A percentile compares a stretch with the other conserved stretches of the same genome.
These are phyloP conservation scores for Lutjanus erythropterus DNA, from an alignment of 2,113 vertebrate genomes.

Conservation along the genomic window DNA sequence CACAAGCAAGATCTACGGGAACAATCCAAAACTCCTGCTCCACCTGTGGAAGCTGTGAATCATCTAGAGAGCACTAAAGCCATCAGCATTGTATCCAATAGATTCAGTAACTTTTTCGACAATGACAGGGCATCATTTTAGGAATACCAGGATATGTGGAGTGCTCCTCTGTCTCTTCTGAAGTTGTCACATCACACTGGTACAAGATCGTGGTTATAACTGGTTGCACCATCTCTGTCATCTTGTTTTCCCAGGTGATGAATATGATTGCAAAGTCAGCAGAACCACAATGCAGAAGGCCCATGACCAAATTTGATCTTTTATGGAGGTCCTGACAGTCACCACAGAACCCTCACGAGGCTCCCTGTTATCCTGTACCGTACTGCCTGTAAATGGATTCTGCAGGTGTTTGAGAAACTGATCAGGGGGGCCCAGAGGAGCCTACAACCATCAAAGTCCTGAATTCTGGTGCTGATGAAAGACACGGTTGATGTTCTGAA, in stretches of 20 bases:
- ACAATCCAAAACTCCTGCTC: not conserved
- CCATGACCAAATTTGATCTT: too few relatives aligned
- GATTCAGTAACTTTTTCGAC: not conserved
- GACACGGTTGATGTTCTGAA: not conserved
- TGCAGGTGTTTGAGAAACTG: not conserved
- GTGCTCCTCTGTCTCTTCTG: too few relatives aligned
- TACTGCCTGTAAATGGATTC: too few relatives aligned
- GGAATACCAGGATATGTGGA: too few relatives aligned
- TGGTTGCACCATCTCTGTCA: too few relatives aligned
- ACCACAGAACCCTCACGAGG: not conserved
- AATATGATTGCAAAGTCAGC: not conserved
- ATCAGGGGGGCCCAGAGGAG: not conserved
- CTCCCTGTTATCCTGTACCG: too few relatives aligned
- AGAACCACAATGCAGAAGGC: too few relatives aligned
- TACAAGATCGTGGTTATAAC: too few relatives aligned
- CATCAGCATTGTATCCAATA: too few relatives aligned
- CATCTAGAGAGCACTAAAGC: too few relatives aligned
- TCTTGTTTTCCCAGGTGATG: not conserved
- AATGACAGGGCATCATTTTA: too few relatives aligned
- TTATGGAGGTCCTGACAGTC: not conserved
- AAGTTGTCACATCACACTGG: not conserved
- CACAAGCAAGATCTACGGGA: not conserved
- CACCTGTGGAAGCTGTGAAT: too few relatives aligned
- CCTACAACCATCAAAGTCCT: not conserved
- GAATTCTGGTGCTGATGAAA: not conserved